Conservation (phyloP, 2,888 invertebrate genomes). For the Trypoxylon attenuatum region DNA sequence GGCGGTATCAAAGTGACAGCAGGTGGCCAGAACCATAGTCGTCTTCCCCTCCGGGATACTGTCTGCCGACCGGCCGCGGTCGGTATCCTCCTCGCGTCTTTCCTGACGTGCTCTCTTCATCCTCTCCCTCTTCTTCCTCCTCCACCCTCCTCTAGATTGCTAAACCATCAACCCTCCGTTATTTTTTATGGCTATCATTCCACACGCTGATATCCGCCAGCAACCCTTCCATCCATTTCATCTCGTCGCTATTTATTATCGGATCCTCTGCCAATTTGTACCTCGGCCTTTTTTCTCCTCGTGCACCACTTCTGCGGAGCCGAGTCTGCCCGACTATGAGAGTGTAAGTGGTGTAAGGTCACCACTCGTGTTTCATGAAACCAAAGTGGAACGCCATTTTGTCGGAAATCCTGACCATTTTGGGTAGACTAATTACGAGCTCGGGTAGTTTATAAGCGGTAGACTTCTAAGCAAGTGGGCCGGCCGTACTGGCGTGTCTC, state of each 20-base stretch:
- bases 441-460: slow-evolving; percentile 36
- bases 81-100: slow-evolving; percentile 25
- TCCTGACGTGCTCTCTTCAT: slow-evolving; percentile 21
- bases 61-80: slow-evolving; percentile 35
- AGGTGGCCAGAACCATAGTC: slow-evolving; percentile 70
- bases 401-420: slow-evolving; percentile 20
- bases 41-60: slow-evolving; percentile 57
- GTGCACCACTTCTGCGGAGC: no score
- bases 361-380: background rate
- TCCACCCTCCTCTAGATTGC: no score
- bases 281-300: background rate
- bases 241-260: no score
- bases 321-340: no score
- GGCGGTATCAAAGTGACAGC: slow-evolving; percentile 74
- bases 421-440: slow-evolving; percentile 36
- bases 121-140: no score
- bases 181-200: background rate
- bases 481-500: slow-evolving; percentile 27
- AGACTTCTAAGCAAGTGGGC: slow-evolving; percentile 34
- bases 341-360: no score
- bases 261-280: no score
- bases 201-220: background rate
- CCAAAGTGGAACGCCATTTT: slow-evolving; percentile 22
- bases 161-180: slow-evolving; percentile 13
- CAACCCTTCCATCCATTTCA: background rate